phyloP scores from a whole-genome alignment of 2,797 vertebrate species.

The Chiroxiphia lanceolata region DNA sequence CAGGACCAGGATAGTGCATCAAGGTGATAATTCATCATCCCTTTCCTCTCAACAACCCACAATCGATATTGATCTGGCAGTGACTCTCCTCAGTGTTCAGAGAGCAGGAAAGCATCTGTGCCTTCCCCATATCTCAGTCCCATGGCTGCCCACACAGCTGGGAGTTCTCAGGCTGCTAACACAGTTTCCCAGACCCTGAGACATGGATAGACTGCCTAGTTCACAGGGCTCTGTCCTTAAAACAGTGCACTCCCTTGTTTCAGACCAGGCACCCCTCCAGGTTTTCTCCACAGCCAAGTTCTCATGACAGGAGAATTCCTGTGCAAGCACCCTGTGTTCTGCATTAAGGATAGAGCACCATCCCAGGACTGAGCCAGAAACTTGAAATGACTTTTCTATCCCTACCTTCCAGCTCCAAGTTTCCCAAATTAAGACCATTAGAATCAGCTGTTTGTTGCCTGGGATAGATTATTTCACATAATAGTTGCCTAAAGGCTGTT shows the following conservation, averaged over 20 bases:
- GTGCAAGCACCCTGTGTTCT: neutral
- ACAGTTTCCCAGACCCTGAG: neutral
- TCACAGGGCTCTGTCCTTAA: neutral
- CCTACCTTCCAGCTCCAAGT: neutral
- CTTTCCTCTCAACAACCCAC: neutral
- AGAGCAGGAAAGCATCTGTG: neutral
- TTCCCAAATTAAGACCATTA: neutral
- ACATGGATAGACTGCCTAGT: accelerated
- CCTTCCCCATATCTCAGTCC: neutral
- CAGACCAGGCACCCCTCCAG: neutral
- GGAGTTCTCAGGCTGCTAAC: neutral
- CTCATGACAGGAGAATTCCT: neutral
- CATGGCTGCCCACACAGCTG: no score
- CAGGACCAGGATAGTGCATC: neutral
- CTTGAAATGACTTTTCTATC: neutral
- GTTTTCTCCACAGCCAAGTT: neutral
- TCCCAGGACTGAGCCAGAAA: neutral
- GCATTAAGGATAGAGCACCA: neutral
- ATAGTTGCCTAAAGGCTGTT: neutral
- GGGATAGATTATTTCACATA: neutral
- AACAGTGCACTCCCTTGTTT: neutral
- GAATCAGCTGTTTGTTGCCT: neutral
- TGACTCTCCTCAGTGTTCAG: accelerated
- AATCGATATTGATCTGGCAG: accelerated
- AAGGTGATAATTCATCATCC: no score